These are phyloP conservation scores for Metridium senile DNA, from an alignment of 92 coral and sea anemone genomes.

Conservation along the genomic window DNA sequence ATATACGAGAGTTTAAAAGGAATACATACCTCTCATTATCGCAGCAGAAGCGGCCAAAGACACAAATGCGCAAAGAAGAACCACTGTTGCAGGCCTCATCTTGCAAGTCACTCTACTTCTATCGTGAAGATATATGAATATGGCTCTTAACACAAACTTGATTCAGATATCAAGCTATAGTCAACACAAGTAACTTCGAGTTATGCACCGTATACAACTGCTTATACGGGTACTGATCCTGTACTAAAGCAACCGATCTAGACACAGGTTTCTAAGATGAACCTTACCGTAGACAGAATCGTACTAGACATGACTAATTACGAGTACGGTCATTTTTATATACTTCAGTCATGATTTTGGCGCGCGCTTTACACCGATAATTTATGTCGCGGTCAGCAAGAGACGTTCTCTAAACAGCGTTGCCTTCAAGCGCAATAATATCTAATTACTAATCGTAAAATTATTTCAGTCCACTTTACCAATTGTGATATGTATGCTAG, in stretches of 20 bases:
- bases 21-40: slow-evolving; percentile 16
- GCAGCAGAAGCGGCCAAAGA: slow-evolving; percentile 20
- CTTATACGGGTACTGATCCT: too few species aligned
- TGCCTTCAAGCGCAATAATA: neutral
- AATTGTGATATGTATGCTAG: neutral
- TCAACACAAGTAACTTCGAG: too few species aligned
- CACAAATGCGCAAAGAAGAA: neutral
- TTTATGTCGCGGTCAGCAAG: slow-evolving; percentile 4
- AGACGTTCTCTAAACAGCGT: neutral
- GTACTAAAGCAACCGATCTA: too few species aligned
- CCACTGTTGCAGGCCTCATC: neutral
- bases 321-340: too few species aligned
- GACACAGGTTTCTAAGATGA: too few species aligned
- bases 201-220: too few species aligned
- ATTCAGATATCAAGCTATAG: too few species aligned
- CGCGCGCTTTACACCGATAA: slow-evolving; percentile 1
- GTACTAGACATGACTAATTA: too few species aligned
- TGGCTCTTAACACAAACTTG: too few species aligned
- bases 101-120: neutral
- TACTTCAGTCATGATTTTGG: neutral
- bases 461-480: neutral
- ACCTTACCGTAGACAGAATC: too few species aligned
- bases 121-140: too few species aligned
- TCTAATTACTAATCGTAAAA: neutral
- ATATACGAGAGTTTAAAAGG: too few species aligned